Evolutionary conservation across 2,888 invertebrate species (phyloP), one percentile per base, ranked within the genome.

Genomic region (Stenodema calcarata): DNA sequence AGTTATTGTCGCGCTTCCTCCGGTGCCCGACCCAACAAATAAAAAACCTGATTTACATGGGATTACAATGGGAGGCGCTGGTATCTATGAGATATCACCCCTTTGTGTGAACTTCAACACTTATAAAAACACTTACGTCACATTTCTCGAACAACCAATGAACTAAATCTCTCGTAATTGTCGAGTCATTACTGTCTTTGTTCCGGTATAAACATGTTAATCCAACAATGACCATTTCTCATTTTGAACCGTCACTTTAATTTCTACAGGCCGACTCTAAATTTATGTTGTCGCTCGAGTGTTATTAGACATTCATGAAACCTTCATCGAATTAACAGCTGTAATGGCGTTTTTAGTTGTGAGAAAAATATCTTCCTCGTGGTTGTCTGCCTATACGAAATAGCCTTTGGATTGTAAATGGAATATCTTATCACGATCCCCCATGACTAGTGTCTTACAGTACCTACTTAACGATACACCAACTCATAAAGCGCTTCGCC

Each of bases 1-100:
- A 73, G 84, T 84, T 84, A 84, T 84, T 84, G 84, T 84, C 70
- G 41, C 35, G 69, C 70, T 54, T 30, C 62, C 28, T 69, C 41
- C 18, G 35, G 35, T 12, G 78, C 14, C 78, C 47, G 35, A 0
- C 78, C 54, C 54, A 27, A 84, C 84, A 84, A 84, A 84, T 84
- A 84, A 84, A 84, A n/a, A 84, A 84, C 84, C 84, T 84, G 84
- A 84, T 84, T 84, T 84, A 84, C 84, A 84, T 84, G 23, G 75
- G 44, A 73, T 84, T 84, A 84, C 84, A 84, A 84, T 84, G 44
- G 84, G 75, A 44, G 69, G 14, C 84, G 84, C 84, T 75, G 73
- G 84, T 27, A 42, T 23, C 47, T 44, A 30, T 50, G 42, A 47
- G 16, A 14, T 47, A 44, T 73, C 27, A 70, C 30, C 82, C 69